phyloP scores from a whole-genome alignment of 2,888 invertebrate genomes.

The Sphecodes monilicornis region DNA sequence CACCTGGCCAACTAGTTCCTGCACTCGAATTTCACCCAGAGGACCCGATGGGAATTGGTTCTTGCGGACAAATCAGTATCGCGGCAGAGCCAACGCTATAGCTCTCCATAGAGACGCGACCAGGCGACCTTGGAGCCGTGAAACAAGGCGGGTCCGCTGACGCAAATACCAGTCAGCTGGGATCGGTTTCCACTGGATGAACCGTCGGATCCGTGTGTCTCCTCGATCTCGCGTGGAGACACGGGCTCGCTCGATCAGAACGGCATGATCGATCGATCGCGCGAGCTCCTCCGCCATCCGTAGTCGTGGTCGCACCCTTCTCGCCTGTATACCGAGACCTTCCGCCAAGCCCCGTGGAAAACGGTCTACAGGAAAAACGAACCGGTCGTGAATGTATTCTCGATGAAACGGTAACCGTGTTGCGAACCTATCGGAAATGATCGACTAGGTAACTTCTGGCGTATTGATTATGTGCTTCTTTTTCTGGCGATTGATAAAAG shows the following conservation, averaged over 20 bases:
- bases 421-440: background rate
- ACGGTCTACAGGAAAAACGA: background rate
- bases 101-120: slow-evolving; percentile 49
- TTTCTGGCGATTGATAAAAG: background rate
- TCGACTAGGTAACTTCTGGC: background rate
- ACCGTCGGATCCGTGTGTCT: slow-evolving; percentile 75
- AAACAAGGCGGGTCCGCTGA: slow-evolving; percentile 65
- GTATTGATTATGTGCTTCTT: background rate
- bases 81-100: slow-evolving; percentile 4
- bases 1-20: background rate
- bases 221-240: slow-evolving; percentile 72
- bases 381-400: background rate
- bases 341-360: slow-evolving; percentile 24
- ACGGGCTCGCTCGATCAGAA: slow-evolving; percentile 74
- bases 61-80: slow-evolving; percentile 17
- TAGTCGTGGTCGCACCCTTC: slow-evolving; percentile 22
- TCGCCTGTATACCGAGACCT: slow-evolving; percentile 22
- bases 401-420: background rate
- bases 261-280: slow-evolving; percentile 69
- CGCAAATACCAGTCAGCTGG: slow-evolving; percentile 70
- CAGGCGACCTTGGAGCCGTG: slow-evolving; percentile 67
- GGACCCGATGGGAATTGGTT: background rate
- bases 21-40: background rate
- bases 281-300: slow-evolving; percentile 34
- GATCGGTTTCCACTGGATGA: slow-evolving; percentile 79